Percentiles rank a stretch among this genome's conserved stretches.
Evolutionary conservation across 2,888 invertebrate genomes (phyloP).

Genomic region (Octonoba sinensis): DNA sequence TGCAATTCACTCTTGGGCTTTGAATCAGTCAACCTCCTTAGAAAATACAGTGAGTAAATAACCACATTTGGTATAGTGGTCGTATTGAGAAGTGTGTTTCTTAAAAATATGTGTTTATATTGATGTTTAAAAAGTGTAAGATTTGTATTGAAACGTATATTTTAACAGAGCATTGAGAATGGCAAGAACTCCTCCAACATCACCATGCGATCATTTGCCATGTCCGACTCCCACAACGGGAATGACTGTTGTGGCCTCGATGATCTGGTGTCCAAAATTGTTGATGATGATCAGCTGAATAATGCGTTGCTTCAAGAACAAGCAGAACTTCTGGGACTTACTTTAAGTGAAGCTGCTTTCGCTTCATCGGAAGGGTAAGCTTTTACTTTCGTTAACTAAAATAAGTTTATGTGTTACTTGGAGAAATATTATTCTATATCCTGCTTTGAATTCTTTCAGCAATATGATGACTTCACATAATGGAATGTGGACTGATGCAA

Average conservation of each 20-base stretch:
- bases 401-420: neutral
- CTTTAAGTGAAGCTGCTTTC: conserved; percentile 39
- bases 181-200: too few species aligned
- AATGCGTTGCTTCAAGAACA: conserved; percentile 44
- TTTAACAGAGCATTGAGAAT: too few species aligned
- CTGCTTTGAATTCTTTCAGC: conserved; percentile 4
- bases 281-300: conserved; percentile 55
- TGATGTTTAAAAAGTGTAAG: too few species aligned
- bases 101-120: too few species aligned
- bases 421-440: too few species aligned
- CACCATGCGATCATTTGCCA: too few species aligned
- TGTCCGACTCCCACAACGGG: conserved; percentile 21
- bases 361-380: conserved; percentile 36
- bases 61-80: too few species aligned
- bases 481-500: conserved; percentile 20
- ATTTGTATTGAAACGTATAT: too few species aligned
- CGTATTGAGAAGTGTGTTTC: too few species aligned
- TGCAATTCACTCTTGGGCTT: too few species aligned
- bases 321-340: conserved; percentile 47
- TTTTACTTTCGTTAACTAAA: neutral
- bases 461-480: conserved; percentile 28
- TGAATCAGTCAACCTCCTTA: too few species aligned
- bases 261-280: conserved; percentile 56
- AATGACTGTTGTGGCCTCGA: conserved; percentile 53
- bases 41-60: too few species aligned